phyloP scores from a whole-genome alignment of 1,140 invertebrate species.

The Sinonovacula constricta region DNA sequence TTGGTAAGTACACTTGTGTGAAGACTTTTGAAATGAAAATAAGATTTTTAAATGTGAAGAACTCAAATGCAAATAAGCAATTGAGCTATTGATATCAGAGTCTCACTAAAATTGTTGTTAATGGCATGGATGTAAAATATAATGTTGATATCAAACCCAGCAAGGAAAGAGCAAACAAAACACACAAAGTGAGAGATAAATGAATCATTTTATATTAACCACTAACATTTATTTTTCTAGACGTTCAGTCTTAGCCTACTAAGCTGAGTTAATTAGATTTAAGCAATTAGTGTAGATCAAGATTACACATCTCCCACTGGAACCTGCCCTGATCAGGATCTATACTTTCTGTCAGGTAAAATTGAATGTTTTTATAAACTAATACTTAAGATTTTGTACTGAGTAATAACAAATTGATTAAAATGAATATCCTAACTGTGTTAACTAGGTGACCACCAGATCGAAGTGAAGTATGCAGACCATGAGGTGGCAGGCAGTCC shows the following conservation, averaged over 20 bases:
- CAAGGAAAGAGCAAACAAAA: too few species aligned
- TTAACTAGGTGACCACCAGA: conserved; percentile 86
- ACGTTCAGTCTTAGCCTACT: too few species aligned
- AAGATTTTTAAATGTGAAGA: background rate
- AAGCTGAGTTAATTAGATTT: too few species aligned
- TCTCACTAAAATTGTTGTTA: background rate
- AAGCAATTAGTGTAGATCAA: too few species aligned
- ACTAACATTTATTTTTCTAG: too few species aligned
- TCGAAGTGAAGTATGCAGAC: conserved; percentile 94
- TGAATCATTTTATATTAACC: too few species aligned
- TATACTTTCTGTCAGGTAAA: background rate
- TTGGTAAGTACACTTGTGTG: conserved; percentile 80
- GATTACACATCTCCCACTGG: background rate
- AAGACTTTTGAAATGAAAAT: background rate
- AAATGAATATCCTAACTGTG: background rate
- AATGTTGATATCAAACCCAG: background rate
- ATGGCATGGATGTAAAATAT: background rate
- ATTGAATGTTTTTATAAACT: background rate
- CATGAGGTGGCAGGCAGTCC: conserved; percentile 93
- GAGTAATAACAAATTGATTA: background rate
- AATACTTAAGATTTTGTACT: background rate
- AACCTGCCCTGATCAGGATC: background rate
- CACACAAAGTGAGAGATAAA: too few species aligned
- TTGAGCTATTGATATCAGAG: background rate
- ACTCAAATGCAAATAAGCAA: background rate